These are phyloP conservation scores for Halcyon chelicuti DNA, from an alignment of 2,797 vertebrate species.

Conservation along the genomic window DNA sequence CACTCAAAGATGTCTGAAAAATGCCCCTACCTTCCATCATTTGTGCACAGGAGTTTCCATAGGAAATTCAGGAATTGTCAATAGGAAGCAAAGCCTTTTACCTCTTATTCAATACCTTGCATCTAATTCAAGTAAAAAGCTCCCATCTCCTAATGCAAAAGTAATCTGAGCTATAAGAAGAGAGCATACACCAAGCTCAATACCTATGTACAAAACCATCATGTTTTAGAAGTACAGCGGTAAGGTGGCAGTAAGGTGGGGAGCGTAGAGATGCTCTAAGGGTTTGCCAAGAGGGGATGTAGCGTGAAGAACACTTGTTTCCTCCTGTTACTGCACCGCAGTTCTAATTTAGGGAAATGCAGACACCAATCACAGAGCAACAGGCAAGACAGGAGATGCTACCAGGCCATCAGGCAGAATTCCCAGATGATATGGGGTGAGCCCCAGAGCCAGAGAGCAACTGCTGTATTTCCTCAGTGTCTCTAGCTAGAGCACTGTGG, in stretches of 20 bases:
- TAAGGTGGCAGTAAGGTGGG: fast-evolving
- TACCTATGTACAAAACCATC: not conserved
- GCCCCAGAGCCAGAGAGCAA: not conserved
- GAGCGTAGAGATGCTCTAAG: not conserved
- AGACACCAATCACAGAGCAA: not conserved
- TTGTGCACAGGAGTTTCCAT: fast-evolving
- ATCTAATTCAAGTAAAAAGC: not conserved
- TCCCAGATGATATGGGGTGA: fast-evolving
- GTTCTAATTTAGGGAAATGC: not conserved
- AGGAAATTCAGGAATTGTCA: not conserved
- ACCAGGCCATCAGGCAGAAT: not conserved
- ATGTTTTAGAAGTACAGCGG: fast-evolving
- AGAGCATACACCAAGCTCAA: not conserved
- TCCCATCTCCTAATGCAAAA: not conserved
- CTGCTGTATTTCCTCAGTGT: not conserved
- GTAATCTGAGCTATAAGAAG: not conserved
- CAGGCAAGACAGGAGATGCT: not conserved
- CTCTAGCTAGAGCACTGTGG: not conserved
- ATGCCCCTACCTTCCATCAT: not conserved
- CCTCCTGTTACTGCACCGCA: not conserved
- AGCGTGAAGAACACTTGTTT: fast-evolving
- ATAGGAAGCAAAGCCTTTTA: not conserved
- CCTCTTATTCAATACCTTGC: not conserved
- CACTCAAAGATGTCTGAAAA: not conserved
- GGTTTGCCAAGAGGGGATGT: not conserved